These are phyloP conservation scores for Itoplectis maculator DNA, from an alignment of 2,888 invertebrate species.

Conservation along the genomic window DNA sequence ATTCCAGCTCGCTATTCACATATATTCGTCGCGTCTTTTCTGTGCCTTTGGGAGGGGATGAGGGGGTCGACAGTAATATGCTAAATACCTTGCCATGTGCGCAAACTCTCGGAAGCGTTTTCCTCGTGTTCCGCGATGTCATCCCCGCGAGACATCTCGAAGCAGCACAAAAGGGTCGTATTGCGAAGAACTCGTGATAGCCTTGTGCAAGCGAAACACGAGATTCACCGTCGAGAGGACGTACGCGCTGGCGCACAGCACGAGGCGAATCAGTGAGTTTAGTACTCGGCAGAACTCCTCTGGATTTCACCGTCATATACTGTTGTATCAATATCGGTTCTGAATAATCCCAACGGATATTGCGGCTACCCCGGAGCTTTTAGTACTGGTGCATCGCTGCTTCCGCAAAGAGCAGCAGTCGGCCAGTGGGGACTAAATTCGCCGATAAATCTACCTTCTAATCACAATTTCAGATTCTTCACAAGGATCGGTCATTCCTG, in stretches of 20 bases:
- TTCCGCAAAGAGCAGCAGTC: not conserved
- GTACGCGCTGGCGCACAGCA: not conserved
- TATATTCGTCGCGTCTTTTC: conserved; percentile 8
- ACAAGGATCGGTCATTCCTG: not conserved
- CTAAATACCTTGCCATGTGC: conserved; percentile 24
- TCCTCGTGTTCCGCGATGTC: conserved; percentile 42
- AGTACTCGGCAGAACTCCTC: conserved; percentile 29
- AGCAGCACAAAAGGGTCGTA: conserved; percentile 22
- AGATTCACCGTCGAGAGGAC: not conserved
- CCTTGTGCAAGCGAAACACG: conserved; percentile 22
- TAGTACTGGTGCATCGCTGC: conserved; percentile 7
- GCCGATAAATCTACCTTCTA: conserved; percentile 13
- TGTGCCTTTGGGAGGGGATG: too few relatives aligned
- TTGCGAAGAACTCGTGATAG: conserved; percentile 12
- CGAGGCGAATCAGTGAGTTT: conserved; percentile 37
- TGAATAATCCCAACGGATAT: conserved; percentile 54
- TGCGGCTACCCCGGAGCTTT: conserved; percentile 48
- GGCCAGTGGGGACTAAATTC: not conserved
- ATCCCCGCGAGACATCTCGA: conserved; percentile 20
- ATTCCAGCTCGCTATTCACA: not conserved
- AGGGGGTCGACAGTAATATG: not conserved
- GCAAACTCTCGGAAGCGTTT: conserved; percentile 30
- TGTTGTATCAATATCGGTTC: conserved; percentile 37
- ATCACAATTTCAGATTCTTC: not conserved
- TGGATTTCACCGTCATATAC: conserved; percentile 50